These are phyloP conservation scores for Raphicerus campestris DNA, from an alignment of 2,113 vertebrate genomes.

Conservation along the genomic window DNA sequence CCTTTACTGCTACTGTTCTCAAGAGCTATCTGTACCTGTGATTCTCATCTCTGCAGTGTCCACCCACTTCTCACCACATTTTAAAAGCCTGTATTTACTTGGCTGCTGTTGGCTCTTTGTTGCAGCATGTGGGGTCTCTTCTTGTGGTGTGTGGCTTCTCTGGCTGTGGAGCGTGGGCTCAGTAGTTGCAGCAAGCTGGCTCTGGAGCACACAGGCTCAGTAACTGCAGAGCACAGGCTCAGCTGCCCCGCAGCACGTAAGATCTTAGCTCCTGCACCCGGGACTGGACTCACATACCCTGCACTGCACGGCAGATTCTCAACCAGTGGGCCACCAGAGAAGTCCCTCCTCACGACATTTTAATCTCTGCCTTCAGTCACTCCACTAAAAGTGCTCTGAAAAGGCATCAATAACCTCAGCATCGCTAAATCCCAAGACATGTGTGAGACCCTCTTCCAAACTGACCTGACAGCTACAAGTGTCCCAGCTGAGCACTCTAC, in stretches of 20 bases:
- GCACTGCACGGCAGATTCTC: background rate
- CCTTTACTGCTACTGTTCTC: background rate
- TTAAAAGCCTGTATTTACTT: background rate
- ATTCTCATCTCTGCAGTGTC: too few species aligned
- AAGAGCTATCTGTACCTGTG: background rate
- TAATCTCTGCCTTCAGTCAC: background rate
- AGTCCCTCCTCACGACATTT: background rate
- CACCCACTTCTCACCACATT: background rate
- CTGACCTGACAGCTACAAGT: background rate
- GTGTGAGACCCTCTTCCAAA: background rate
- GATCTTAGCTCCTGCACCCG: background rate
- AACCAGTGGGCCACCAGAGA: background rate
- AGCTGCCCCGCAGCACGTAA: background rate
- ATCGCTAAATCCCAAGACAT: background rate
- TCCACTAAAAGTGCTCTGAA: background rate
- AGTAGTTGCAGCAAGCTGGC: background rate
- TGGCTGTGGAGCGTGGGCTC: background rate
- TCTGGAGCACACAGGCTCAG: background rate
- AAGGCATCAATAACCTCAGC: background rate
- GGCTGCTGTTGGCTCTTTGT: background rate
- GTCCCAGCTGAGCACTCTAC: background rate
- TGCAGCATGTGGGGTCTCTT: background rate
- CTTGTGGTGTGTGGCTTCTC: background rate
- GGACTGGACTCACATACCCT: background rate
- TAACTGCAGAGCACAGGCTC: background rate